phyloP scores from a whole-genome alignment of 1,140 invertebrate species.

The Lepidurus arcticus region DNA sequence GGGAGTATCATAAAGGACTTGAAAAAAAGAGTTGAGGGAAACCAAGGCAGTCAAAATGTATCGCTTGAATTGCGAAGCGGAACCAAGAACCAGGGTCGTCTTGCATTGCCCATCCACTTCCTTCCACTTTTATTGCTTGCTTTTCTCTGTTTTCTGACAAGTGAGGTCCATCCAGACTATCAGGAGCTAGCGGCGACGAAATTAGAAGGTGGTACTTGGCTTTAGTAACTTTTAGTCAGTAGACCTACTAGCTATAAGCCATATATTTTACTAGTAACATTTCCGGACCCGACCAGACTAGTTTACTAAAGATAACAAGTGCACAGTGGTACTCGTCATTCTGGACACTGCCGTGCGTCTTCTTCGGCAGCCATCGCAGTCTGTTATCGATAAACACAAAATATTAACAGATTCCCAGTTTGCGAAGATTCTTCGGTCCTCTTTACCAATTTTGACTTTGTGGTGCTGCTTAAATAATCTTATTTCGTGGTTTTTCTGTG shows the following conservation, averaged over 20 bases:
- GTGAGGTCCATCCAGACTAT: no score
- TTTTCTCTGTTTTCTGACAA: no score
- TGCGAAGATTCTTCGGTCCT: no score
- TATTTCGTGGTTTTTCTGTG: background rate
- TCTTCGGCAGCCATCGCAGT: background rate
- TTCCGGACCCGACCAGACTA: background rate
- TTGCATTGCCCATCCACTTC: background rate
- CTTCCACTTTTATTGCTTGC: background rate
- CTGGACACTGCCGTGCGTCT: background rate
- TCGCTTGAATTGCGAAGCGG: slow-evolving; percentile 6
- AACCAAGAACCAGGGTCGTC: background rate
- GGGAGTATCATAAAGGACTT: background rate
- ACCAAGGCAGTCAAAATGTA: background rate
- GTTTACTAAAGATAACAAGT: background rate
- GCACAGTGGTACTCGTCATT: background rate
- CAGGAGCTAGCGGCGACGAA: background rate
- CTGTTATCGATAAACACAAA: no score
- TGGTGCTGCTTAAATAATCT: background rate
- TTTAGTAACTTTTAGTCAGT: background rate
- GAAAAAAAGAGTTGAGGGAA: background rate
- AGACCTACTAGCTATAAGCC: background rate
- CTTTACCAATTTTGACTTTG: no score
- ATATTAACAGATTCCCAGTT: no score
- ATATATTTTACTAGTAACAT: background rate
- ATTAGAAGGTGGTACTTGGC: background rate